These are phyloP conservation scores for Procapra przewalskii DNA, from an alignment of 2,113 vertebrate species.

Conservation along the genomic window DNA sequence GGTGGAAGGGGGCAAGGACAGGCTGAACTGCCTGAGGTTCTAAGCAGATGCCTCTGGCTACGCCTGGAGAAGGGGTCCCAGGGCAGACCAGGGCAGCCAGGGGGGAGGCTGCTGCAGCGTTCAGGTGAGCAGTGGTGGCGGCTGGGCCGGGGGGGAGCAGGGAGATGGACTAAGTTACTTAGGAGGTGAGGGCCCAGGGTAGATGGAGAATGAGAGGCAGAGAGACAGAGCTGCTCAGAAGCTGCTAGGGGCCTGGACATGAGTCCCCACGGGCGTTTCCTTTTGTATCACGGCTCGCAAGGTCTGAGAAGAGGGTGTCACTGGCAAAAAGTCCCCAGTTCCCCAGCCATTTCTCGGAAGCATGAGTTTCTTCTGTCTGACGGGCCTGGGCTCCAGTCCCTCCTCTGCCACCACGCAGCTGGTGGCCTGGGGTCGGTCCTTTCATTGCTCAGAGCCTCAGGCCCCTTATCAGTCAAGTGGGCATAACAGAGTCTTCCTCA, in stretches of 20 bases:
- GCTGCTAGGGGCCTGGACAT: neutral
- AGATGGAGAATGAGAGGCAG: neutral
- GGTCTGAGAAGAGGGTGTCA: neutral
- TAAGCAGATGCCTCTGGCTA: neutral
- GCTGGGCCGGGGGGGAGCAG: neutral
- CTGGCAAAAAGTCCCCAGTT: neutral
- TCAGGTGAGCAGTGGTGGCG: too few relatives aligned
- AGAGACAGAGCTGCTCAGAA: too few relatives aligned
- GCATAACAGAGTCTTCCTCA: neutral
- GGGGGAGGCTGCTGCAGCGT: accelerated
- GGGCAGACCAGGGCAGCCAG: neutral
- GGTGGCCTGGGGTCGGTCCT: neutral
- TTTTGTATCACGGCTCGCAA: neutral
- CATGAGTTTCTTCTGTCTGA: neutral
- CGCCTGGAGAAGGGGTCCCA: accelerated
- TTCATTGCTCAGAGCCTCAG: neutral
- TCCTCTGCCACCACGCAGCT: neutral
- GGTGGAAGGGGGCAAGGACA: neutral
- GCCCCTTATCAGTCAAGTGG: neutral
- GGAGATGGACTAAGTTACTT: too few relatives aligned
- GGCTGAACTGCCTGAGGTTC: neutral
- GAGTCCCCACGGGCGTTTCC: neutral
- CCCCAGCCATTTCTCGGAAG: neutral
- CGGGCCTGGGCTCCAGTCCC: accelerated
- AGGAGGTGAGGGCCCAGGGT: neutral